Evolutionary conservation across 1,140 invertebrate genomes (phyloP).

Genomic region (Rhopalosiphum maidis): DNA sequence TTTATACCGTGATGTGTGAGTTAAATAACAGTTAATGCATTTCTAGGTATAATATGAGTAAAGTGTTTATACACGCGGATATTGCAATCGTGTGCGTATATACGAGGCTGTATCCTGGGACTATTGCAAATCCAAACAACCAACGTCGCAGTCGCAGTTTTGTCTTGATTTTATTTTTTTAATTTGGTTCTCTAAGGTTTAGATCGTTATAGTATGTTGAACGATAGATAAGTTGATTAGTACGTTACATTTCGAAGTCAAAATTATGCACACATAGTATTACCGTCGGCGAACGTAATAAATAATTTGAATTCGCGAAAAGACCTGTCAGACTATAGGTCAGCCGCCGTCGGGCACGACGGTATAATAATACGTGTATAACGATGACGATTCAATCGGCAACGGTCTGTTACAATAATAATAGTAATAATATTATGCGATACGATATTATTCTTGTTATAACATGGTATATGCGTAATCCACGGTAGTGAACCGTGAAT

Average conservation of each 20-base stretch:
- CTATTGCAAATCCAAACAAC: neutral
- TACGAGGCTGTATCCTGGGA: neutral
- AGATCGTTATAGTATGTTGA: neutral
- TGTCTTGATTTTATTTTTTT: neutral
- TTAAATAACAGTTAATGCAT: neutral
- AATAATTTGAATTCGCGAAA: constrained; percentile 21
- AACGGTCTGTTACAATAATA: neutral
- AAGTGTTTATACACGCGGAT: neutral
- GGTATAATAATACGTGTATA: neutral
- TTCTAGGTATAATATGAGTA: neutral
- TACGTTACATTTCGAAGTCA: neutral
- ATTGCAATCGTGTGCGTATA: neutral
- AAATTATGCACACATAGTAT: neutral
- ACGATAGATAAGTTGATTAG: neutral
- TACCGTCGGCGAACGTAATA: neutral
- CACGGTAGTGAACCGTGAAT: neutral
- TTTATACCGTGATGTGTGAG: neutral
- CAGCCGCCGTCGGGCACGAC: neutral
- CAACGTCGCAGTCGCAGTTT: neutral
- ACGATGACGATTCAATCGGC: constrained; percentile 21
- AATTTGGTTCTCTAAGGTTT: neutral
- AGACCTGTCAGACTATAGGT: neutral
- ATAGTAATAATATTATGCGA: neutral
- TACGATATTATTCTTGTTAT: neutral
- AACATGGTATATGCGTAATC: neutral